phyloP scores from a whole-genome alignment of 1,140 invertebrate genomes.

The Ericerus pela region DNA sequence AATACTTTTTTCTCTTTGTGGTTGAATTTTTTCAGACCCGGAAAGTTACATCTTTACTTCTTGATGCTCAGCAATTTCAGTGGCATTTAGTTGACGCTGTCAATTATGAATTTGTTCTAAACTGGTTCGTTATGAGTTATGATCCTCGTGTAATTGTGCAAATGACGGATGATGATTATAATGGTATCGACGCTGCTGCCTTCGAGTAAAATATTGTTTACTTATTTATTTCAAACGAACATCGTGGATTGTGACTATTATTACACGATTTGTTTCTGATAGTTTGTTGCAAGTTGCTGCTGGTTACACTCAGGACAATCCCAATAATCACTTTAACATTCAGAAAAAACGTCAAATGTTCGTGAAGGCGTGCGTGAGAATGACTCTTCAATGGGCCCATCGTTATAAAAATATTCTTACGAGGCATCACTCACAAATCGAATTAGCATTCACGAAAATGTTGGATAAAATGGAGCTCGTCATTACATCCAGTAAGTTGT shows the following conservation, averaged over 20 bases:
- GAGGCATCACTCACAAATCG: slow-evolving; percentile 37
- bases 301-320: slow-evolving; percentile 35
- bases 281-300: slow-evolving; percentile 45
- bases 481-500: slow-evolving; percentile 36
- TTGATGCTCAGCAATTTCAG: slow-evolving; percentile 46
- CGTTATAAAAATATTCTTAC: slow-evolving; percentile 37
- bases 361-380: slow-evolving; percentile 40
- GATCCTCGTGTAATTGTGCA: slow-evolving; percentile 51
- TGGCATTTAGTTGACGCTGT: slow-evolving; percentile 53
- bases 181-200: slow-evolving; percentile 36
- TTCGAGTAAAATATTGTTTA: too few relatives aligned
- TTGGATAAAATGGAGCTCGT: slow-evolving; percentile 43
- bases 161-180: slow-evolving; percentile 31
- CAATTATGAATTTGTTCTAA: slow-evolving; percentile 49
- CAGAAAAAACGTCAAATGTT: slow-evolving; percentile 42
- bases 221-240: neutral
- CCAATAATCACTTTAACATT: slow-evolving; percentile 35
- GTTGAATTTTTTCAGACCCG: slow-evolving; percentile 30
- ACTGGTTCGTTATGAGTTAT: slow-evolving; percentile 62
- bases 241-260: neutral
- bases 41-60: slow-evolving; percentile 38
- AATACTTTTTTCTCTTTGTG: too few relatives aligned
- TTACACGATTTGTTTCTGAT: neutral
- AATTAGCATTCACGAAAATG: slow-evolving; percentile 37
- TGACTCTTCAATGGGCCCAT: slow-evolving; percentile 28